Percentiles rank a stretch among this genome's conserved stretches.
Evolutionary conservation across 35 echinoderm and acorn worm species (phyloP).

Genomic region (Apostichopus parvimensis): DNA sequence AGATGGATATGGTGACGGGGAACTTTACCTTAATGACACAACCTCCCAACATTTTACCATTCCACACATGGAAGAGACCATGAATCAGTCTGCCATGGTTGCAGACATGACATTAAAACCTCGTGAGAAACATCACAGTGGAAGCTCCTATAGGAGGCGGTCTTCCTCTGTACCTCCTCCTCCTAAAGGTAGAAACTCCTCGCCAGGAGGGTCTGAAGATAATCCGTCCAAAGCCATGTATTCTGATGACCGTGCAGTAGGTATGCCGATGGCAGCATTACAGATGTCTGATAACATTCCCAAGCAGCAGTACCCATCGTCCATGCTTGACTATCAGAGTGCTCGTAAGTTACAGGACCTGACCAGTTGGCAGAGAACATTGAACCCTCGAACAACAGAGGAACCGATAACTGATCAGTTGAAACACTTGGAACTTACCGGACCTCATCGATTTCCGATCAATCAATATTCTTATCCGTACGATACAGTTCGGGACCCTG

Average conservation of each 20-base stretch:
- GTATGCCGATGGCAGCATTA: not conserved
- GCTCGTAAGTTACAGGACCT: constrained; percentile 20
- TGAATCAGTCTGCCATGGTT: constrained; percentile 7
- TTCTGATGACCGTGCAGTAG: not conserved
- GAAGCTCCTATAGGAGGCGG: not conserved
- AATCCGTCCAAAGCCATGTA: constrained; percentile 4
- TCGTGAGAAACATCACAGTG: not conserved
- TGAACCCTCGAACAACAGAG: not conserved
- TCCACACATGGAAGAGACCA: constrained; percentile 42
- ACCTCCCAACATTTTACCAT: constrained; percentile 11
- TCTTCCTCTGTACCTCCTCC: constrained; percentile 26
- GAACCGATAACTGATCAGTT: not conserved
- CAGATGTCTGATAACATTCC: not conserved
- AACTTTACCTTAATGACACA: not conserved
- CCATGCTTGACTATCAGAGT: not conserved
- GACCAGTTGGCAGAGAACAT: constrained; percentile 26
- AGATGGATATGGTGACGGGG: not conserved
- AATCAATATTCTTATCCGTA: not conserved
- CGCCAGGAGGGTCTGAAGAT: not conserved
- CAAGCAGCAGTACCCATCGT: not conserved
- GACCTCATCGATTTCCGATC: not conserved
- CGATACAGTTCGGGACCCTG: not conserved
- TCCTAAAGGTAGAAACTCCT: constrained; percentile 2
- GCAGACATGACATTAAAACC: constrained; percentile 13
- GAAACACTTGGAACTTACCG: constrained; percentile 3